phyloP scores from a whole-genome alignment of 2,797 vertebrate genomes.

The Hybognathus amarus region DNA sequence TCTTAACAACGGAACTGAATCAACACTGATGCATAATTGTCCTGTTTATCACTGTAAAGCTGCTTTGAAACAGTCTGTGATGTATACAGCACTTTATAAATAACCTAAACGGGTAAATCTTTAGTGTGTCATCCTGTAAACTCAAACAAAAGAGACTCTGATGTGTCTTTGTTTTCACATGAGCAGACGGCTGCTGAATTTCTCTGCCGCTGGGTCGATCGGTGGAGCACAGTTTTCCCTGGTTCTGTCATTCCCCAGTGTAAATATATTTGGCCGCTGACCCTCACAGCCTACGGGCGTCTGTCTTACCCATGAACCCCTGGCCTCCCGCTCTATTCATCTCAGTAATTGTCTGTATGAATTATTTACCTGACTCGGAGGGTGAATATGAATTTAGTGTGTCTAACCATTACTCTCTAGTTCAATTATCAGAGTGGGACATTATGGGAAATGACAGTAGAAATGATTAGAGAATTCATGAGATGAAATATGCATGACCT shows the following conservation, averaged over 20 bases:
- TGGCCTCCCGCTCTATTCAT: conserved; percentile 40
- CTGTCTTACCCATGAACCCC: conserved; percentile 10
- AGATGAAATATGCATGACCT: conserved; percentile 63
- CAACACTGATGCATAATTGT: not conserved
- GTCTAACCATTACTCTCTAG: conserved; percentile 59
- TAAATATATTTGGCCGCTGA: conserved; percentile 49
- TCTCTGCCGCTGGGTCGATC: not conserved
- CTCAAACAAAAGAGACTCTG: not conserved
- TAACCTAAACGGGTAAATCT: not conserved
- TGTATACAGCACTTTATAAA: not conserved
- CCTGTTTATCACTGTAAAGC: not conserved
- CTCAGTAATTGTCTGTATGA: conserved; percentile 67
- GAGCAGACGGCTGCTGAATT: not conserved
- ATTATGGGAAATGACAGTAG: conserved; percentile 60
- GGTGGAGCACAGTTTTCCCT: not conserved
- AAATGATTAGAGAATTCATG: conserved; percentile 61
- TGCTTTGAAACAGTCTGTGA: not conserved
- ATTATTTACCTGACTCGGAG: conserved; percentile 69
- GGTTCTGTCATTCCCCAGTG: conserved; percentile 50
- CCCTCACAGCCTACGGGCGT: conserved; percentile 23
- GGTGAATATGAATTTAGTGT: conserved; percentile 71
- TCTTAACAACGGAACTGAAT: too few species aligned
- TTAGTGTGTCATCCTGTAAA: not conserved
- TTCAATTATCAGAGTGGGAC: conserved; percentile 65
- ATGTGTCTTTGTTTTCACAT: conserved; percentile 14